These are phyloP conservation scores for Ispidina lecontei DNA, from an alignment of 2,797 vertebrate genomes.

Conservation along the genomic window DNA sequence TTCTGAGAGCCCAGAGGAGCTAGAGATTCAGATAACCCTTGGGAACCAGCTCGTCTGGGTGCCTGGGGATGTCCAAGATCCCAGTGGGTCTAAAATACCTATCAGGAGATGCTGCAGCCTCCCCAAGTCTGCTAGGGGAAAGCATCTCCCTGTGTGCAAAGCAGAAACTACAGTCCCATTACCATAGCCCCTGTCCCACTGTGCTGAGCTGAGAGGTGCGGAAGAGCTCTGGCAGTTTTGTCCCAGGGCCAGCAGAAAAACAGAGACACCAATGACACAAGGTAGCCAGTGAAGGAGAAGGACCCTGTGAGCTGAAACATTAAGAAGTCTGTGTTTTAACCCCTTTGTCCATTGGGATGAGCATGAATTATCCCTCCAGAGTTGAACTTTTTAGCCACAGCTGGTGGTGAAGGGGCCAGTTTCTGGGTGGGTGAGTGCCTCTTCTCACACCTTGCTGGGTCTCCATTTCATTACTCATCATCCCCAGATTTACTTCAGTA, in stretches of 20 bases:
- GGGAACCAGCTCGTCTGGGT: neutral
- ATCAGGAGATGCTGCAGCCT: neutral
- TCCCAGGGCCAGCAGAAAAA: neutral
- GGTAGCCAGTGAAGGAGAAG: neutral
- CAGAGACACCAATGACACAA: neutral
- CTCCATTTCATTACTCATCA: neutral
- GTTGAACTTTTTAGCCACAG: neutral
- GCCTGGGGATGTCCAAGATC: neutral
- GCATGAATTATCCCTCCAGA: neutral
- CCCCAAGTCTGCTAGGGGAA: neutral
- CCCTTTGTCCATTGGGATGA: neutral
- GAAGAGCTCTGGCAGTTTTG: neutral
- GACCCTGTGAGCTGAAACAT: neutral
- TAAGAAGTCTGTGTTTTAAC: neutral
- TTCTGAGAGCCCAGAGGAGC: neutral
- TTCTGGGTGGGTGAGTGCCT: neutral
- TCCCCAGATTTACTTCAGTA: neutral
- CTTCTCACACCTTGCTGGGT: neutral
- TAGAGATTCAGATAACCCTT: neutral
- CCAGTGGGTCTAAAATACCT: neutral
- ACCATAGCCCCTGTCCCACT: rapidly evolving
- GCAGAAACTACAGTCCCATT: neutral
- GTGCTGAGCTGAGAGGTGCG: neutral
- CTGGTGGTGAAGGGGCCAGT: neutral
- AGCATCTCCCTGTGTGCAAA: neutral